Evolutionary conservation across 2,888 invertebrate genomes (phyloP).

Genomic region (Dicyrtomina minuta): DNA sequence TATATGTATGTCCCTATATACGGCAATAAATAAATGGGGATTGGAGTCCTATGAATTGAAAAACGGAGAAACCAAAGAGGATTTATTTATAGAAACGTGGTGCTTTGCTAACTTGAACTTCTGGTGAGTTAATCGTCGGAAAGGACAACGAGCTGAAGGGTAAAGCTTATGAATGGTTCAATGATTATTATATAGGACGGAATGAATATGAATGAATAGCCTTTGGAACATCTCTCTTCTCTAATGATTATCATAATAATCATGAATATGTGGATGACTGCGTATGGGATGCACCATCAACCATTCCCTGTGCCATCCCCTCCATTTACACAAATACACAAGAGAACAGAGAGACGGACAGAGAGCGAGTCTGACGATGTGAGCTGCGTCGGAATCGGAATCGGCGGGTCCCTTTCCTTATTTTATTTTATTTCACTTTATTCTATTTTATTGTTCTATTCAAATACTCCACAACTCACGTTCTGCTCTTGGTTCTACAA

Average conservation of each 20-base stretch:
- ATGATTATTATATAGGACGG: slow-evolving; percentile 9
- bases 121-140: slow-evolving; percentile 24
- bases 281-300: slow-evolving; percentile 7
- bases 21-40: too few species aligned
- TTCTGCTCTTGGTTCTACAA: too few species aligned
- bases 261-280: slow-evolving; percentile 29
- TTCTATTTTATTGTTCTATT: too few species aligned
- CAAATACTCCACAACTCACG: too few species aligned
- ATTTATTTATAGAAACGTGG: not conserved
- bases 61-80: not conserved
- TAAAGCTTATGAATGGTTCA: slow-evolving; percentile 13
- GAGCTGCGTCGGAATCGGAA: too few species aligned
- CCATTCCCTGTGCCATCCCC: not conserved
- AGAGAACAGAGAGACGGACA: too few species aligned
- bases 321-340: too few species aligned
- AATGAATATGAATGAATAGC: slow-evolving; percentile 19
- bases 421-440: too few species aligned
- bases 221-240: not conserved
- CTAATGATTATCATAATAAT: slow-evolving; percentile 18
- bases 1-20: too few species aligned
- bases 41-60: not conserved
- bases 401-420: too few species aligned
- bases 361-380: too few species aligned
- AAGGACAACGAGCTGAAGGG: slow-evolving; percentile 16
- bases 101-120: slow-evolving; percentile 7